These are phyloP conservation scores for Diarsia mendica DNA, from an alignment of 2,888 invertebrate species.

Conservation along the genomic window DNA sequence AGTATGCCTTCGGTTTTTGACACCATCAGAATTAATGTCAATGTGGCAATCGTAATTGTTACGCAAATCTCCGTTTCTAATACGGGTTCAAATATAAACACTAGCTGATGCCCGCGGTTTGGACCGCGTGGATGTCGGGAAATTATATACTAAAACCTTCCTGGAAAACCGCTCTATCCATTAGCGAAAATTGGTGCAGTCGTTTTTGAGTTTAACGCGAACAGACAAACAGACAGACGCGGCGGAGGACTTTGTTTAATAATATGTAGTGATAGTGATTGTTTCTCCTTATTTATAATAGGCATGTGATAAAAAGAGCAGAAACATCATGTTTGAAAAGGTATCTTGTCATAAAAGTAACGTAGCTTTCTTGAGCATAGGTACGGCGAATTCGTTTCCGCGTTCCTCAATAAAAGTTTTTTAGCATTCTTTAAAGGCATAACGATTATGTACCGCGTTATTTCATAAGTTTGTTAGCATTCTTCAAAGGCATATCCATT, in stretches of 20 bases:
- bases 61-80: background rate
- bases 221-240: no score
- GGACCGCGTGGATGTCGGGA: no score
- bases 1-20: background rate
- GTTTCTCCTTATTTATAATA: background rate
- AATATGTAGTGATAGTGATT: no score
- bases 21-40: background rate
- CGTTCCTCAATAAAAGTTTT: constrained; percentile 58
- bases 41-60: background rate
- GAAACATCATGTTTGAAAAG: background rate
- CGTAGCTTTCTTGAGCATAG: constrained; percentile 36
- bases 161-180: no score
- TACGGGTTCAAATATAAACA: background rate
- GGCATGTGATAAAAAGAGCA: constrained; percentile 2
- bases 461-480: constrained; percentile 59
- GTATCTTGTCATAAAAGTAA: constrained; percentile 35
- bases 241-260: no score
- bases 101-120: no score
- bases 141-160: no score
- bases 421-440: constrained; percentile 48
- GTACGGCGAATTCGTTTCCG: constrained; percentile 53
- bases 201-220: no score
- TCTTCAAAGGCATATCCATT: constrained; percentile 66
- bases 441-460: constrained; percentile 60
- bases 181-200: no score